Base-by-base conservation (phyloP, 2,113 vertebrate species). In the Opisthocomus hoazin region DNA sequence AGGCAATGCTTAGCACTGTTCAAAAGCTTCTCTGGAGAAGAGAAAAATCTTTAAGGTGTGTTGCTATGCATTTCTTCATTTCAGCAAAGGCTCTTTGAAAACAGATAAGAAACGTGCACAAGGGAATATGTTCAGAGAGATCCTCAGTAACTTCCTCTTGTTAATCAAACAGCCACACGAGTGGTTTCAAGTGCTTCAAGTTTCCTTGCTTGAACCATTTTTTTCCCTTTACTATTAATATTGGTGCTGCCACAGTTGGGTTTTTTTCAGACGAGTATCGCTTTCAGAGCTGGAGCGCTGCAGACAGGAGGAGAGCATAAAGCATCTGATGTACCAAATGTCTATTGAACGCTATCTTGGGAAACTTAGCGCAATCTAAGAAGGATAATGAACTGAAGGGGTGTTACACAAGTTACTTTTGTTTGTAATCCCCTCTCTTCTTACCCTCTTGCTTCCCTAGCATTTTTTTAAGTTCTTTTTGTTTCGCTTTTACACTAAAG, bases 121-220 rank as follows among this genome's bases (percentile, higher is more conserved):
- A 37, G 29, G 69, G 75, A 87, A 74, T 66, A 63, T 78, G 45
- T 61, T 81, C 29, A 13, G 24, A 84, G 64, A 3, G 8, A 39
- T 80, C 79, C 43, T 51, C 80, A 41, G 39, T 32, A 90, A 54
- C 64, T 68, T 94, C 79, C 63, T 45, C 36, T 65, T 76, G 27
- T 91, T 96, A 90, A 90, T 93, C 75, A 89, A 88, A 79, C 39
- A 79, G 41, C 32, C 6, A 2, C 64, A 63, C 0, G 1, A 95
- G 93, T 71, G 68, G 84, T 51, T 97, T 94, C 58, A 94, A 92
- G 57, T 64, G 27, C 13, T 20, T 50, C n/a, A 73, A 69, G 61
- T 97, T 91, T 82, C 64, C 85, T 83, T 74, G 30, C 77, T 95
- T 95, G 54, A 92, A 88, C 37, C 66, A 34, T 87, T 96, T 84